phyloP scores from a whole-genome alignment of 2,797 vertebrate species.

The Myripristis murdjan region DNA sequence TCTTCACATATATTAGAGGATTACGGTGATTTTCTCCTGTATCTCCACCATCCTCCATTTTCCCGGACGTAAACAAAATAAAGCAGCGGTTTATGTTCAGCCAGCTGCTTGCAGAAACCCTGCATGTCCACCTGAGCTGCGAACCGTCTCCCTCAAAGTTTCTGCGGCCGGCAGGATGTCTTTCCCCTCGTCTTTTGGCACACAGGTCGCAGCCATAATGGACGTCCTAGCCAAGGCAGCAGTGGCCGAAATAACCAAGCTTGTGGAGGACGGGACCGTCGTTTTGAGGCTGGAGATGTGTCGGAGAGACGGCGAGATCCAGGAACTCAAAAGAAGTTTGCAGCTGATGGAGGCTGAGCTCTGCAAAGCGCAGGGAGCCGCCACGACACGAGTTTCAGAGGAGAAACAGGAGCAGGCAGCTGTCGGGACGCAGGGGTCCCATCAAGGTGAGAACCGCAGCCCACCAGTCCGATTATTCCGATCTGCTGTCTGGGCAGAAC shows the following conservation, averaged over 20 bases:
- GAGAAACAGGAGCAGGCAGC: constrained; percentile 17
- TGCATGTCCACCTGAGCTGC: too few relatives aligned
- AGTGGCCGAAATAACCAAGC: constrained; percentile 82
- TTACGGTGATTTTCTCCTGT: constrained; percentile 11
- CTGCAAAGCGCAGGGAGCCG: constrained; percentile 61
- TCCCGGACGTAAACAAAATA: constrained; percentile 66
- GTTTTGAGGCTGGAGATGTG: constrained; percentile 78
- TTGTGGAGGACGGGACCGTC: constrained; percentile 76
- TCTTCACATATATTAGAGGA: constrained; percentile 29
- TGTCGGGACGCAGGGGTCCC: background rate
- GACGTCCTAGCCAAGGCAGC: constrained; percentile 82
- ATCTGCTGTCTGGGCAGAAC: background rate
- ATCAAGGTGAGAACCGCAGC: constrained; percentile 55
- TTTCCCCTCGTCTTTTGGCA: constrained; percentile 61
- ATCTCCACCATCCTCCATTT: constrained; percentile 53
- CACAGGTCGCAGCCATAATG: constrained; percentile 81
- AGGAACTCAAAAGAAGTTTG: constrained; percentile 74
- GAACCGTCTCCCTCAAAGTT: rapidly evolving
- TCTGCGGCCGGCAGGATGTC: constrained; percentile 59
- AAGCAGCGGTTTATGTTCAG: background rate
- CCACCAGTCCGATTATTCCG: too few relatives aligned
- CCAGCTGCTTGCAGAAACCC: rapidly evolving
- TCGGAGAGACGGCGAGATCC: constrained; percentile 77
- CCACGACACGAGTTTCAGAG: background rate
- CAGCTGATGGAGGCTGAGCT: constrained; percentile 75